phyloP scores from a whole-genome alignment of 2,113 vertebrate genomes.

The Macheiramphus alcinus region DNA sequence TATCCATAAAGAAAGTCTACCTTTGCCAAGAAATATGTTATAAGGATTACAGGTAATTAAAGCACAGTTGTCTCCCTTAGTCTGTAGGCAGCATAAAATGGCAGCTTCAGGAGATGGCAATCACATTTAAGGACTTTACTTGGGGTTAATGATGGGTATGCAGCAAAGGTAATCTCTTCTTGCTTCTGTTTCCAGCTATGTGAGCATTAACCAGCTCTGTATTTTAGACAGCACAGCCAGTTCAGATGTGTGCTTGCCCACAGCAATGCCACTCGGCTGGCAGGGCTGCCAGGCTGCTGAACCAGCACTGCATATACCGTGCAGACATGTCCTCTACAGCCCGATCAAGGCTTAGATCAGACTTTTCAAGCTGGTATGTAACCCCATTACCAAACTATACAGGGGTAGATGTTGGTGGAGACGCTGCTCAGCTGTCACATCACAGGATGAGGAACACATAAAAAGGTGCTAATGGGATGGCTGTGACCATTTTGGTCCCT shows the following conservation, averaged over 20 bases:
- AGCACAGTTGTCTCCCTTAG: background rate
- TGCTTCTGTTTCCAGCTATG: background rate
- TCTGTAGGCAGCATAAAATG: background rate
- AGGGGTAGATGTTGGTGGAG: background rate
- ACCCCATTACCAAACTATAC: background rate
- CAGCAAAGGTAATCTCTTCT: background rate
- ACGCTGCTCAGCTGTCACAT: background rate
- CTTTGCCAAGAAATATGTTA: background rate
- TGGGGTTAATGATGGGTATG: background rate
- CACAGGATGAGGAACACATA: background rate
- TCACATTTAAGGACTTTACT: background rate
- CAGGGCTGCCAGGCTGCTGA: background rate
- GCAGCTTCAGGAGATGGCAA: background rate
- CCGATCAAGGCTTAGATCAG: background rate
- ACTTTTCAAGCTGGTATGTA: background rate
- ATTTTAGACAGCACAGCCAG: background rate
- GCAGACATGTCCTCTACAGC: background rate
- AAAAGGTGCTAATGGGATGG: background rate
- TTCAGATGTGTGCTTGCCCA: background rate
- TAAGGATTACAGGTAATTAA: background rate
- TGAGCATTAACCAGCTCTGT: background rate
- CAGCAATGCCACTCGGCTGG: background rate
- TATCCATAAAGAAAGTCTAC: background rate
- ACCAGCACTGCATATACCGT: rapidly evolving
- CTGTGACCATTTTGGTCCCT: background rate